A percentile compares a stretch with the other conserved stretches of the same genome.
Evolutionary conservation across 2,888 invertebrate species (phyloP).

Genomic region (Drosophila sordidula): DNA sequence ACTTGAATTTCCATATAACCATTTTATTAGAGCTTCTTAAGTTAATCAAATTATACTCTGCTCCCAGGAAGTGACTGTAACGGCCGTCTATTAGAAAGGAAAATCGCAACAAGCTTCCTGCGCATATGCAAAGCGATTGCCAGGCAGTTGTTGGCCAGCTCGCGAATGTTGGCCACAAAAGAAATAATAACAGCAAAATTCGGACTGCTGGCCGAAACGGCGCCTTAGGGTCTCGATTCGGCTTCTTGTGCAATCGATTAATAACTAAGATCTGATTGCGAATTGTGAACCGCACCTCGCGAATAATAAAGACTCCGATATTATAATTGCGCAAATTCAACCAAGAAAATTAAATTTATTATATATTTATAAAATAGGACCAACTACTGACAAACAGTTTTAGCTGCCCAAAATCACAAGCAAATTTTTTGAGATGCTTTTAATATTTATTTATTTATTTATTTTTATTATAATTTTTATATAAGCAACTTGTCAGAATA

Average conservation of each 20-base stretch:
- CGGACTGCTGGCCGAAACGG: constrained; percentile 15
- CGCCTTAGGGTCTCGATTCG: constrained; percentile 32
- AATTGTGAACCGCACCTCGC: constrained; percentile 54
- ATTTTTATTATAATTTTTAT: too few species aligned
- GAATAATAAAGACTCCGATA: constrained; percentile 9
- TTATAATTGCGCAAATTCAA: constrained; percentile 1
- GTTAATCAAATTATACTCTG: constrained; percentile 10
- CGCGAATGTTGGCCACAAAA: constrained; percentile 30
- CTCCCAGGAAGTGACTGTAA: constrained; percentile 53
- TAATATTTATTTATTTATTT: too few species aligned
- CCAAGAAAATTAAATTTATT: constrained; percentile 24
- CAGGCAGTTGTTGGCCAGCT: constrained; percentile 24
- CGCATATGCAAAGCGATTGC: constrained; percentile 47
- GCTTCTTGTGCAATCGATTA: constrained; percentile 57
- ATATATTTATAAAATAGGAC: constrained; percentile 16
- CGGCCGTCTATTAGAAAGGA: constrained; percentile 59
- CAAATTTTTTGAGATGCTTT: too few species aligned
- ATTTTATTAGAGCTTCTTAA: constrained; percentile 4
- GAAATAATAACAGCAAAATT: constrained; percentile 35
- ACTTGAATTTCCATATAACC: not conserved
- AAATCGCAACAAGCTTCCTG: constrained; percentile 51
- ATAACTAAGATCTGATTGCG: constrained; percentile 40
- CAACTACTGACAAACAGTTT: not conserved
- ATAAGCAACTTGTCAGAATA: too few species aligned
- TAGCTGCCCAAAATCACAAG: too few species aligned